Base-by-base conservation (phyloP, 2,113 vertebrate species). In the Otocyon megalotis region DNA sequence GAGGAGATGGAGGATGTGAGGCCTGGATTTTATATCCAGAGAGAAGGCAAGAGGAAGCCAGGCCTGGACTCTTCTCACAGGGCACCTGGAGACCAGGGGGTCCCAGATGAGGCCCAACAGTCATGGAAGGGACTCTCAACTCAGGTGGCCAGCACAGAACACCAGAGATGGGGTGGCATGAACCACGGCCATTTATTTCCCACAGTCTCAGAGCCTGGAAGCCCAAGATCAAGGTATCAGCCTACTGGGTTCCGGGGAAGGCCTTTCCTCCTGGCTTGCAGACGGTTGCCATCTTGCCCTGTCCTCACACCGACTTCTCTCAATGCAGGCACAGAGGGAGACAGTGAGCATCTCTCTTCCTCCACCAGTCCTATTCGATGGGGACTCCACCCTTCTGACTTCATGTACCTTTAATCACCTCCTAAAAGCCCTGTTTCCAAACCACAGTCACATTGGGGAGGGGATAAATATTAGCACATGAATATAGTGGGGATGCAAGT, bases 261-360 rank as follows among this genome's bases (percentile, higher is more conserved):
- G 24, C 16, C 32, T 32, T 50, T 32, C 37, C 32, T 71, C 65
- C 13, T 16, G 30, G 65, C 48, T 56, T 56, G 79, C 30, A 16
- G 2, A 5, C 0, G 1, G 20, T 15, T 0, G 7, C 11, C 67
- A 56, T 77, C 28, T 35, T 0, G 0, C 35, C 30, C 58, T 5
- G 63, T 65, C 28, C 48, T 53, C 16, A 60, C 4, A 2, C 0
- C 1, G 67, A 43, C 54, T 30, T 20, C 13, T 48, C 35, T 88
- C 30, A 37, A n/a, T 8, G 37, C 12, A 10, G 7, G 53, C 30
- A 9, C 22, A 6, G 26, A 65, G 74, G 63, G 63, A 58, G 72
- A 67, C 19, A 32, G 72, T 15, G 24, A 30, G 8, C 11, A 32
- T 74, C 30, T 53, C 28, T 62, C 22, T 74, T 37, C 77, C 63